Evolutionary conservation across 2,888 invertebrate species (phyloP), one percentile per base, ranked within the genome.

Genomic region (Lydus trimaculatus): DNA sequence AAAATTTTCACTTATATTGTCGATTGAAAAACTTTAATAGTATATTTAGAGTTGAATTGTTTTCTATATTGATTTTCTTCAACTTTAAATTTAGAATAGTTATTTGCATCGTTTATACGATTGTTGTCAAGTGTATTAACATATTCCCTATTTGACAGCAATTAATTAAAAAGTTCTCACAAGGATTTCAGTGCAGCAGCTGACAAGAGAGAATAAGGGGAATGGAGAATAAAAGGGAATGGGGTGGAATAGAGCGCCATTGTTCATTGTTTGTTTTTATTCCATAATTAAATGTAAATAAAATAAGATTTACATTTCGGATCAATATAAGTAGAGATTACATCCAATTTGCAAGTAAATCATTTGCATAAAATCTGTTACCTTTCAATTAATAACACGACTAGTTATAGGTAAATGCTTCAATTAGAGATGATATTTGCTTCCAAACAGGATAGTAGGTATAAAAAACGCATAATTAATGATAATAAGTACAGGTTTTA

Each of bases 261-360:
- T 64, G 71, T 68, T 67, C 69, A 69, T 67, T 72, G 72, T 73
- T 75, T 76, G 75, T 75, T 76, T 78, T 76, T 73, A 73, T 76
- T 74, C 71, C 69, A 72, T 78, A 78, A 78, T 78, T 73, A 78
- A 78, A 75, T 75, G 77, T 75, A 76, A 78, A 78, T 75, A 77
- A 65, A 58, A 72, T 63, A 66, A 63, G 74, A 75, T 72, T 73
- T 73, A 66, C 72, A 66, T 65, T 68, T 58, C 43, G 64, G 74
- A 75, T 78, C 75, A 70, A 76, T 75, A 71, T 63, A 61, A 67
- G n/a, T 52, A 64, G 63, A 70, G 74, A 76, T 75, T 76, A 74
- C 67, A 66, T 72, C 67, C 71, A 75, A 76, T 77, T 73, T 72
- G 65, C 70, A 71, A 70, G 69, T 74, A 64, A 68, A 67, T 67